Percentiles rank a stretch among this genome's conserved stretches.
Conservation (phyloP, 1,140 invertebrate species). For the Euschistus heros region DNA sequence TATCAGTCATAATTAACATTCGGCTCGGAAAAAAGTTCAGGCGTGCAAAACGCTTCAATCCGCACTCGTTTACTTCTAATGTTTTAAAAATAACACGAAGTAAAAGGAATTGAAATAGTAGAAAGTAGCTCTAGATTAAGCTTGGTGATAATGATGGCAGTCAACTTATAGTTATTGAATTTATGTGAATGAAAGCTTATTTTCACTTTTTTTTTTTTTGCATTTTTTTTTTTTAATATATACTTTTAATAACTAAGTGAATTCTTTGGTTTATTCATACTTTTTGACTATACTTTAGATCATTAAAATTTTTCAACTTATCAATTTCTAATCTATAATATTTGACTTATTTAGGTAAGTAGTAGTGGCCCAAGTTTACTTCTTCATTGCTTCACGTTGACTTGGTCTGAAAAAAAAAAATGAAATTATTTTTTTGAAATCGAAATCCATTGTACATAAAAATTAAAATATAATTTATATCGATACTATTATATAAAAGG, state of each 20-base stretch:
- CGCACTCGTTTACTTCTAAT: neutral
- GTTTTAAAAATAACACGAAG: neutral
- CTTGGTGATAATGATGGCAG: no score
- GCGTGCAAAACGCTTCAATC: neutral
- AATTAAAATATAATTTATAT: neutral
- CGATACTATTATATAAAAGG: no score
- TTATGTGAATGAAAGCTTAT: no score
- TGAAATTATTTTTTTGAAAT: neutral
- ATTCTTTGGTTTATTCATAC: neutral
- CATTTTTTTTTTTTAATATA: neutral
- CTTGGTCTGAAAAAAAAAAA: slow-evolving; percentile 1
- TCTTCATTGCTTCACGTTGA: neutral
- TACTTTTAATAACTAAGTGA: neutral
- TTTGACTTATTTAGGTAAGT: neutral
- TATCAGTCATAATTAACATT: neutral
- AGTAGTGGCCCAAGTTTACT: neutral
- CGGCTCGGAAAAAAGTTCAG: slow-evolving; percentile 4
- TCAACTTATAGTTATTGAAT: no score
- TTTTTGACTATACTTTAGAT: neutral
- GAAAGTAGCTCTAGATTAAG: neutral
- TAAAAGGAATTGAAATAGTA: neutral
- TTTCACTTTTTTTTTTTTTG: neutral
- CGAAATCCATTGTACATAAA: neutral
- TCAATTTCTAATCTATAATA: neutral
- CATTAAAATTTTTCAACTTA: neutral